Evolutionary conservation across 2,888 invertebrate genomes (phyloP).

Genomic region (Apodemia mormo): DNA sequence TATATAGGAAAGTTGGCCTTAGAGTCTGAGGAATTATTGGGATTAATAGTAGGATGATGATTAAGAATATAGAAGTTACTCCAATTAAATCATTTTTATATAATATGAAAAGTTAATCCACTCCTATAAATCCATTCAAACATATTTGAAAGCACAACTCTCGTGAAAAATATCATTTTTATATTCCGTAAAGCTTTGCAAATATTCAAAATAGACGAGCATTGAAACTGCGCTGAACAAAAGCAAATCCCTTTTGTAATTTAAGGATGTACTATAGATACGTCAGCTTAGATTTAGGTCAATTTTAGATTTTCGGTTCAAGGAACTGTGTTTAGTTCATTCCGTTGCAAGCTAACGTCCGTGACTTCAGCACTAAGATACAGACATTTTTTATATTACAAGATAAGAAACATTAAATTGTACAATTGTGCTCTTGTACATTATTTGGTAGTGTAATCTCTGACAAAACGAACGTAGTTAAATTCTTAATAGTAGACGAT

Average conservation of each 20-base stretch:
- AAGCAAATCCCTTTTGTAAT: constrained; percentile 23
- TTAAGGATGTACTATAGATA: constrained; percentile 11
- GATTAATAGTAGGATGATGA: too few species aligned
- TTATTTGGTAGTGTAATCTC: too few species aligned
- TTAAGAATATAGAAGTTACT: too few species aligned
- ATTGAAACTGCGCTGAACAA: constrained; percentile 20
- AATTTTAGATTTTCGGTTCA: constrained; percentile 9
- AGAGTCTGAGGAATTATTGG: too few species aligned
- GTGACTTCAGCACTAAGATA: too few species aligned
- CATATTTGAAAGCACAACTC: constrained; percentile 20
- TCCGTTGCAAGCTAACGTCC: not conserved
- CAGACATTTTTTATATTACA: too few species aligned
- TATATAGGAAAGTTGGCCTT: not conserved
- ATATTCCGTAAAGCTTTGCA: constrained; percentile 13
- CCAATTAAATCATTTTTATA: not conserved
- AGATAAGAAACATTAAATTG: too few species aligned
- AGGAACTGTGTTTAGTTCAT: not conserved
- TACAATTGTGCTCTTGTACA: too few species aligned
- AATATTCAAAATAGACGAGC: constrained; percentile 21
- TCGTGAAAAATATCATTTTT: constrained; percentile 1
- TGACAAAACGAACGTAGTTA: too few species aligned
- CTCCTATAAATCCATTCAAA: constrained; percentile 5
- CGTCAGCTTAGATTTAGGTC: constrained; percentile 8
- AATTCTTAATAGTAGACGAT: too few species aligned
- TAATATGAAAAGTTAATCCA: constrained; percentile 6